Base-by-base conservation (phyloP, 2,888 invertebrate species). In the Anaspis maculata region DNA sequence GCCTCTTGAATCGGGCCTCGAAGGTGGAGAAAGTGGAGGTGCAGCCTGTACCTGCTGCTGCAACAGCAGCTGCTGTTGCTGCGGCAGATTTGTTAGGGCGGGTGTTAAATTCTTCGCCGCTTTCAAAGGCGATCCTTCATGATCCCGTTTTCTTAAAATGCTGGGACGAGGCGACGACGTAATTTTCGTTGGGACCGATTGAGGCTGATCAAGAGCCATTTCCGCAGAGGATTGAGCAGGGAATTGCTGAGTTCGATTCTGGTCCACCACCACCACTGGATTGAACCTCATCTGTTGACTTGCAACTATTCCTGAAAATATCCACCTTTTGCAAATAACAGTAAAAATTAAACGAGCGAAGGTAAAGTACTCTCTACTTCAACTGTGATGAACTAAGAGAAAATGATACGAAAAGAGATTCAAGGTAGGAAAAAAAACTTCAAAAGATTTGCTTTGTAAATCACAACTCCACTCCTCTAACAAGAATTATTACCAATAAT, bases 121-220 rank as follows among this genome's bases (percentile, higher is more conserved):
- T 36, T 82, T 78, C 37, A 77, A 62, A 1, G 79, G 77, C 0
- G 78, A 74, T 10, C 78, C 78, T 36, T 91, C 91, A 29, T 79
- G 75, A 48, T 91, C 91, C 22, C 92, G 72, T 67, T 94, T 94
- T 38, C 92, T 72, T 36, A 94, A 67, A 67, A 94, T 85, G 54
- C 87, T 85, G 1, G 89, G 88, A 42, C 89, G 65, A 1, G 87
- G 85, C 11, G 83, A 67, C 3, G 65, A 66, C 2, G 57, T 59
- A 15, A 62, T 45, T 41, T 65, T 62, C 7, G 51, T 48, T 3
- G 55, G 46, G 10, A 39, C 22, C 1, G 44, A 30, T 13, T 45
- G 46, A 7, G 32, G 27, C 25, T 48, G 48, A 13, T 42, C 43
- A n/a, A n/a, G n/a, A n/a, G n/a, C n/a, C n/a, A n/a, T n/a, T n/a